Evolutionary conservation across 2,797 vertebrate species (phyloP).

Genomic region (Sylvia borin): DNA sequence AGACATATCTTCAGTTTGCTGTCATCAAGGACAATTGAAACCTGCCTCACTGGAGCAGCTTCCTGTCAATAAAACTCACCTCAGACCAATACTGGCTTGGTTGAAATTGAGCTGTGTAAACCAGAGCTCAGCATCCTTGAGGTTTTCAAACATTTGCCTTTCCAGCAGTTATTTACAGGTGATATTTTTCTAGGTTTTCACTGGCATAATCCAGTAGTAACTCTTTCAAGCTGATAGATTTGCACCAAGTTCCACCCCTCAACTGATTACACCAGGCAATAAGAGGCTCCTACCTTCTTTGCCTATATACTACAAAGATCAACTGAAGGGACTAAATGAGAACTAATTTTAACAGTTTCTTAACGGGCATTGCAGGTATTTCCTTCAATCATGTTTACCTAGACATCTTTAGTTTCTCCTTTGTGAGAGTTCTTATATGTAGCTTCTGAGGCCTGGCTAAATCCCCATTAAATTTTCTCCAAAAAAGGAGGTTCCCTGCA

Average conservation of each 20-base stretch:
- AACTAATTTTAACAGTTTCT: background rate
- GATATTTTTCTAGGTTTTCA: background rate
- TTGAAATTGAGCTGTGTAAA: background rate
- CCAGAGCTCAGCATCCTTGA: background rate
- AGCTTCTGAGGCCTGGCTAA: slow-evolving; percentile 38
- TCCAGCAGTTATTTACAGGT: background rate
- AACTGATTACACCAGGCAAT: background rate
- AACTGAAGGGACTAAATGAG: background rate
- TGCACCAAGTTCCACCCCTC: background rate
- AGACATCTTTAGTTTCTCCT: background rate
- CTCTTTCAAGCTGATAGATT: background rate
- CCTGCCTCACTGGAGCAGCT: background rate
- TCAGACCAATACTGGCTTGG: background rate
- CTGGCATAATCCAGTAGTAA: background rate
- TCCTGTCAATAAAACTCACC: background rate
- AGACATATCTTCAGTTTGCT: background rate
- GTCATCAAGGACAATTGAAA: background rate
- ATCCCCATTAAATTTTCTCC: slow-evolving; percentile 11
- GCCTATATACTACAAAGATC: background rate
- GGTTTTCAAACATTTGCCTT: background rate
- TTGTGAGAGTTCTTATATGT: background rate
- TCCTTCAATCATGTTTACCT: background rate
- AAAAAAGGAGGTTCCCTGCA: slow-evolving; percentile 32
- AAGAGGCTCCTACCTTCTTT: background rate
- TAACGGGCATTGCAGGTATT: background rate